Evolutionary conservation across 2,113 vertebrate genomes (phyloP).

Genomic region (Sinocyclocheilus maitianheensis): DNA sequence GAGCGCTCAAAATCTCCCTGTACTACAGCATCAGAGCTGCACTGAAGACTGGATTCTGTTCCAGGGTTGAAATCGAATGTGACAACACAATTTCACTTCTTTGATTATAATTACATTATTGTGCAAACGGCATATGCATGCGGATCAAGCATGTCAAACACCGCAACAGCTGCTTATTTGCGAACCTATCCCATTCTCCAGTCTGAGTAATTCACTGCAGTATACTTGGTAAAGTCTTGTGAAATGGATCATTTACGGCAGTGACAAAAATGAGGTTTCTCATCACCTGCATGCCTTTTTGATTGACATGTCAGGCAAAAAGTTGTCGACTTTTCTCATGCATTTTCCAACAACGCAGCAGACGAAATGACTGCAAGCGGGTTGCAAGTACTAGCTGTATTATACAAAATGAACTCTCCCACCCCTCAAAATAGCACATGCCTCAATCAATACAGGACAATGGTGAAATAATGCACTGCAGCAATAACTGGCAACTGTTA

Average conservation of each 20-base stretch:
- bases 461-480: slow-evolving; percentile 15
- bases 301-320: not conserved
- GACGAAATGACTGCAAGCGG: not conserved
- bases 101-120: not conserved
- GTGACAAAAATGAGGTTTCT: not conserved
- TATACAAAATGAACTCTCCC: not conserved
- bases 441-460: not conserved
- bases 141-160: not conserved
- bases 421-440: not conserved
- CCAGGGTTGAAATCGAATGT: not conserved
- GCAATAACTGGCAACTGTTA: slow-evolving; percentile 29
- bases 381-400: not conserved
- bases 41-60: not conserved
- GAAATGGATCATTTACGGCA: not conserved
- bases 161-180: slow-evolving; percentile 6
- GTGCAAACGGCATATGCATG: not conserved
- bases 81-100: not conserved
- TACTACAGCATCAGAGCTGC: not conserved
- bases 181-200: not conserved
- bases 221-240: not conserved
- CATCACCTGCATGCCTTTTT: not conserved
- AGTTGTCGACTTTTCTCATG: not conserved
- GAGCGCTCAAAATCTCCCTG: not conserved
- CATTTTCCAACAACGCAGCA: not conserved
- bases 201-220: not conserved